Percentiles rank a stretch among this genome's conserved stretches.
phyloP scores from a whole-genome alignment of 2,113 vertebrate genomes.

The Catharus minimus region DNA sequence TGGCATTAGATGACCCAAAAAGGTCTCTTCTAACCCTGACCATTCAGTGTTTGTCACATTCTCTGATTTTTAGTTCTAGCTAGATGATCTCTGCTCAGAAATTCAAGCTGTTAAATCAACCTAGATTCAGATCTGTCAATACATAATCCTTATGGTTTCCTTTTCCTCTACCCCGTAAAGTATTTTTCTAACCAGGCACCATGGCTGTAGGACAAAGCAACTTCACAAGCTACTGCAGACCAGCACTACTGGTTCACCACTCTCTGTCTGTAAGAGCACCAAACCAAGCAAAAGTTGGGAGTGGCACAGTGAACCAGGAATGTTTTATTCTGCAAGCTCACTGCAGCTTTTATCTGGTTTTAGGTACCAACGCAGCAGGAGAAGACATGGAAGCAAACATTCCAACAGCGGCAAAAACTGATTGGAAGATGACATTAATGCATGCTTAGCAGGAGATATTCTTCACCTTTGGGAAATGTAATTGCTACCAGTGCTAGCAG shows the following conservation, averaged over 20 bases:
- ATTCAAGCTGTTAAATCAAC: background rate
- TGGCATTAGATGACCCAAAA: background rate
- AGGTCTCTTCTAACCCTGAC: background rate
- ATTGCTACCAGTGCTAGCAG: background rate
- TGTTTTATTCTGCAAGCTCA: background rate
- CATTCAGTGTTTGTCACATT: background rate
- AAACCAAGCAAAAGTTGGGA: background rate
- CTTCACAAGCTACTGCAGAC: background rate
- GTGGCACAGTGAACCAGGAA: background rate
- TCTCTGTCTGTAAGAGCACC: background rate
- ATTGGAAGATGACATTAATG: background rate
- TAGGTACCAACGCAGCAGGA: background rate
- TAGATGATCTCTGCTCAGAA: background rate
- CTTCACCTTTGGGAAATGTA: background rate
- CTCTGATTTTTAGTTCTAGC: background rate
- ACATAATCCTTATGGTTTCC: background rate
- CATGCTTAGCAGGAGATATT: background rate
- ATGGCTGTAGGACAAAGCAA: background rate
- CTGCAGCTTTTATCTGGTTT: background rate
- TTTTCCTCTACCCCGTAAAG: background rate
- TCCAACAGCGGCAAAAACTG: background rate
- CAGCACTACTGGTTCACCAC: background rate
- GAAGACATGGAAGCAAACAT: background rate
- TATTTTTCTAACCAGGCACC: background rate
- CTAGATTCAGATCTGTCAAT: background rate